Base-by-base conservation (phyloP, 2,113 vertebrate genomes). In the Onychorhynchus coronatus region DNA sequence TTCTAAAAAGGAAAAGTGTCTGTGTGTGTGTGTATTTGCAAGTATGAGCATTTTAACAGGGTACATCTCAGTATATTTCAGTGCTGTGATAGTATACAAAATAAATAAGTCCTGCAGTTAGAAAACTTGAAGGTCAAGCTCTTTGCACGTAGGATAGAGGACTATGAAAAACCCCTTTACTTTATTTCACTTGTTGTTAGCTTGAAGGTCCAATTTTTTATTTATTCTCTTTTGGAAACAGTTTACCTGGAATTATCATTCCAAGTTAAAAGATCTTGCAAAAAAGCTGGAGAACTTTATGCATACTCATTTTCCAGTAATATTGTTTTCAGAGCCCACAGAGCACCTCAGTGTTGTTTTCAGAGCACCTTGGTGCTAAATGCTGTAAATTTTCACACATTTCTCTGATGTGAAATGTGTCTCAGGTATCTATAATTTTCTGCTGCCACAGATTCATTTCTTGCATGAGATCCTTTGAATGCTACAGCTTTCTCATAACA, bases 291-390 rank as follows among this genome's bases (percentile, higher is more conserved):
- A 55, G 21, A 88, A 80, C 7, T 92, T 95, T 92, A 90, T 82
- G 11, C 41, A 30, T 75, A 22, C 12, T 66, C 41, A 93, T 95
- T 97, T 97, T 85, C 72, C 58, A 71, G 67, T 92, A 80, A 93
- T 92, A 97, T 89, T 80, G 77, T 87, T 96, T 97, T 92, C n/a
- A 76, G 75, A 93, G 23, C 50, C 94, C 49, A 49, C 47, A 62
- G 63, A 49, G 10, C 18, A 70, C 49, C 79, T 70, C 49, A 42
- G 2, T 33, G 12, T 22, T 67, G n/a, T 87, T 95, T 97, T 93
- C n/a, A 84, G 73, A 93, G 25, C 46, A 77, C 17, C 17, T 93
- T 14, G 0, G 23, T 50, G 65, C 59, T 91, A 88, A 89, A 70
- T 79, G 35, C 58, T 72, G 72, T 86, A 82, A 81, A 67, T 92